phyloP scores from a whole-genome alignment of 2,888 invertebrate species.

The Pristionchus mayeri region DNA sequence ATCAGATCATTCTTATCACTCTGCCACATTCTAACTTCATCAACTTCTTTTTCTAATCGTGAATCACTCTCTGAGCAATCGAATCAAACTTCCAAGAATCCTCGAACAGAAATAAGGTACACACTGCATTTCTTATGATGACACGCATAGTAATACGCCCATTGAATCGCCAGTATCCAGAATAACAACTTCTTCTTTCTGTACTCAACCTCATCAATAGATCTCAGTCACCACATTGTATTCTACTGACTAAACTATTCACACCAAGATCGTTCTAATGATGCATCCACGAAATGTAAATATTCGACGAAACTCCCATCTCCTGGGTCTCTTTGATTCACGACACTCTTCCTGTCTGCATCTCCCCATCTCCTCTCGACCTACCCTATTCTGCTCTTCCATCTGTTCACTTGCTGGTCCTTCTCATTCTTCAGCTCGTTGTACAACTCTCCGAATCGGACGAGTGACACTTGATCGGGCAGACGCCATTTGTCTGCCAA shows the following conservation, averaged over 20 bases:
- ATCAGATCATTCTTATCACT: not conserved
- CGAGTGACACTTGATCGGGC: slow-evolving; percentile 78
- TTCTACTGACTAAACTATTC: too few species aligned
- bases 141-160: too few species aligned
- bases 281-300: too few species aligned
- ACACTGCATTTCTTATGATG: too few species aligned
- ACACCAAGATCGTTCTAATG: too few species aligned
- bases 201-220: too few species aligned
- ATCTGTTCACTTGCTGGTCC: slow-evolving; percentile 88
- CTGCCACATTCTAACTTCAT: not conserved
- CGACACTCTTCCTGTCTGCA: too few species aligned
- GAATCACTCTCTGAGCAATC: slow-evolving; percentile 36
- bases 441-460: slow-evolving; percentile 89
- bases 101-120: not conserved
- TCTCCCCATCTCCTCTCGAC: slow-evolving; percentile 81
- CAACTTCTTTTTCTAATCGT: not conserved
- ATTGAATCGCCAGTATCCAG: too few species aligned
- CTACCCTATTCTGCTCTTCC: slow-evolving; percentile 87
- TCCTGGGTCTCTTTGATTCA: too few species aligned
- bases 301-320: too few species aligned
- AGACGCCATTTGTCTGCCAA: slow-evolving; percentile 38
- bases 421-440: slow-evolving; percentile 87
- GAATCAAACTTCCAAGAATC: not conserved
- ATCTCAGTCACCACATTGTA: too few species aligned
- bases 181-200: too few species aligned